Percentiles rank a stretch among this genome's conserved stretches.
Evolutionary conservation across 2,113 vertebrate genomes (phyloP).

Genomic region (Helogale parvula): DNA sequence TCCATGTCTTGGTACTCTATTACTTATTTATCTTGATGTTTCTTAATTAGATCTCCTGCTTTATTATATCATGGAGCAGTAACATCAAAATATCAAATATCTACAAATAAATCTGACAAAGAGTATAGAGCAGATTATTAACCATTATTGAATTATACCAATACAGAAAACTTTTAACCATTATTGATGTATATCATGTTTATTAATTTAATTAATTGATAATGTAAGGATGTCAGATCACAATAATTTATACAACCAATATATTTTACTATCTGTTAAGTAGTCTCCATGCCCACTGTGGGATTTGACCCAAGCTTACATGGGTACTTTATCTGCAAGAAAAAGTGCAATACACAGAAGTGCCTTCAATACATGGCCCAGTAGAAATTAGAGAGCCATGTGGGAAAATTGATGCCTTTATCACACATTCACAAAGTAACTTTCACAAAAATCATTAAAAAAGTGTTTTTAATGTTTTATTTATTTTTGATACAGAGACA

Average conservation of each 20-base stretch:
- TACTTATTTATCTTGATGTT: neutral
- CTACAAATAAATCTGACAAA: neutral
- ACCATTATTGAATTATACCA: neutral
- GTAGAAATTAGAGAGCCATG: neutral
- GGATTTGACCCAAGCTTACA: neutral
- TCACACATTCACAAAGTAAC: neutral
- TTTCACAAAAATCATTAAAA: neutral
- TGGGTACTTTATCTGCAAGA: neutral
- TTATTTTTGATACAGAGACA: too few relatives aligned
- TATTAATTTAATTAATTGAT: neutral
- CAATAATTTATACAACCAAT: neutral
- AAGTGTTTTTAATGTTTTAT: too few relatives aligned
- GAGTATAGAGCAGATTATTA: neutral
- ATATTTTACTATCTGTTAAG: neutral
- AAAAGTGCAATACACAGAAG: neutral
- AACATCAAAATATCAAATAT: neutral
- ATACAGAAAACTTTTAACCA: neutral
- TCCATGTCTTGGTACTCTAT: neutral
- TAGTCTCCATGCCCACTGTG: too few relatives aligned
- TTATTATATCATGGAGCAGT: neutral
- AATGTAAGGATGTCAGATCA: neutral
- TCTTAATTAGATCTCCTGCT: neutral
- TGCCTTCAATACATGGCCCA: neutral
- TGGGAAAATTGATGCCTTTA: neutral
- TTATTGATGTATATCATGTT: neutral